Conservation (phyloP, 2,797 vertebrate genomes). For the Oreochromis grahami region DNA sequence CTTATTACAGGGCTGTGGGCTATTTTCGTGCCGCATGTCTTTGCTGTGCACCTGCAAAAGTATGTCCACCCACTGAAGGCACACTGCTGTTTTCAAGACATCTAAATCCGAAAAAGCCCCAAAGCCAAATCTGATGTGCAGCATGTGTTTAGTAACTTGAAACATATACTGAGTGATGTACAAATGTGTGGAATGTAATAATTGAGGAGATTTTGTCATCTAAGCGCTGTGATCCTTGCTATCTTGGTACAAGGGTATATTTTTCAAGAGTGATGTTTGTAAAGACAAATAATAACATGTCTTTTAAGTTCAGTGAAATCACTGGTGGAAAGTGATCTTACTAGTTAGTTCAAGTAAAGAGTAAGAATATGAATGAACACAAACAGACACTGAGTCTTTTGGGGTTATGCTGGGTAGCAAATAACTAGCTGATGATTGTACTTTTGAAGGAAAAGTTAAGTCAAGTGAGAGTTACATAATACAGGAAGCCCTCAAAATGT, state of each 20-base stretch:
- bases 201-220: background rate
- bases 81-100: slow-evolving; percentile 32
- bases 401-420: background rate
- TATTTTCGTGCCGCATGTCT: slow-evolving; percentile 51
- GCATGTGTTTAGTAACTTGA: background rate
- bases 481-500: slow-evolving; percentile 5
- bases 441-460: background rate
- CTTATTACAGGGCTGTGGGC: slow-evolving; percentile 53
- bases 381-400: background rate
- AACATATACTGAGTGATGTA: slow-evolving; percentile 14
- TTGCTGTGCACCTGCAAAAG: slow-evolving; percentile 60
- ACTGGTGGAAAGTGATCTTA: background rate
- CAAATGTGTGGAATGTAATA: slow-evolving; percentile 12
- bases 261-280: background rate
- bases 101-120: slow-evolving; percentile 14
- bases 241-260: background rate
- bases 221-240: background rate
- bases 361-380: background rate
- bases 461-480: slow-evolving; percentile 12
- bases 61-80: background rate
- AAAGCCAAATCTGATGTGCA: slow-evolving; percentile 21
- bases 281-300: background rate
- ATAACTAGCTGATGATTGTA: background rate
- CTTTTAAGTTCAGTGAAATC: background rate
- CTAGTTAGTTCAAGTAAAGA: background rate